phyloP scores from a whole-genome alignment of 2,888 invertebrate genomes.

The Hyposoter dolosus region DNA sequence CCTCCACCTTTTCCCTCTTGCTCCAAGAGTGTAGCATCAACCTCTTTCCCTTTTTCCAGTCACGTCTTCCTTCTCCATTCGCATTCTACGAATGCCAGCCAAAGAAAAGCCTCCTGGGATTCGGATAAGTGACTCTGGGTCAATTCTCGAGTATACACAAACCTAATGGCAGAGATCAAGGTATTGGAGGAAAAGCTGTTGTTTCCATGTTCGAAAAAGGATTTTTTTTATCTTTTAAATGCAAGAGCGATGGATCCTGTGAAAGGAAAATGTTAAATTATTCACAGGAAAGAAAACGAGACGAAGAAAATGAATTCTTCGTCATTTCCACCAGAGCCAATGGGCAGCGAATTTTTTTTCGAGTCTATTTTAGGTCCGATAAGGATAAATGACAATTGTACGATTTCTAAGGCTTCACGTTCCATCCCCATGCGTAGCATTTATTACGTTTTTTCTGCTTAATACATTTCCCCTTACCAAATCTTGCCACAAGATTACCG shows the following conservation, averaged over 20 bases:
- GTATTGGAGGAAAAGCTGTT: not conserved
- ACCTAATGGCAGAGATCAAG: not conserved
- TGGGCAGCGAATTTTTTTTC: not conserved
- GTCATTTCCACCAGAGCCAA: not conserved
- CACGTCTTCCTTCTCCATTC: not conserved
- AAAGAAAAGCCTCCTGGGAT: conserved; percentile 2
- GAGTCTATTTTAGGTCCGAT: not conserved
- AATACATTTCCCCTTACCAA: not conserved
- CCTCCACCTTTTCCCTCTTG: not conserved
- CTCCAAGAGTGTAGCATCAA: not conserved
- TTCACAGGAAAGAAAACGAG: not conserved
- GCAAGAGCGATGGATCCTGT: not conserved
- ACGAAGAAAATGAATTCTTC: not conserved
- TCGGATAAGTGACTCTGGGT: not conserved
- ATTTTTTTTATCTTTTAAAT: not conserved
- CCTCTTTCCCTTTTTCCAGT: conserved; percentile 4
- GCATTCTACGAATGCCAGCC: not conserved
- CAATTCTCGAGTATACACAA: not conserved
- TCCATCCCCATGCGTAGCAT: not conserved
- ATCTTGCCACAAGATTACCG: conserved; percentile 16
- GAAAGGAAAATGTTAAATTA: not conserved
- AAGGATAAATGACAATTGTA: not conserved
- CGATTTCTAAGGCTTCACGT: not conserved
- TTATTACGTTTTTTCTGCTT: not conserved
- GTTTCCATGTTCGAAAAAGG: not conserved